Base-by-base conservation (phyloP, 2,797 vertebrate genomes). In the Diceros bicornis region DNA sequence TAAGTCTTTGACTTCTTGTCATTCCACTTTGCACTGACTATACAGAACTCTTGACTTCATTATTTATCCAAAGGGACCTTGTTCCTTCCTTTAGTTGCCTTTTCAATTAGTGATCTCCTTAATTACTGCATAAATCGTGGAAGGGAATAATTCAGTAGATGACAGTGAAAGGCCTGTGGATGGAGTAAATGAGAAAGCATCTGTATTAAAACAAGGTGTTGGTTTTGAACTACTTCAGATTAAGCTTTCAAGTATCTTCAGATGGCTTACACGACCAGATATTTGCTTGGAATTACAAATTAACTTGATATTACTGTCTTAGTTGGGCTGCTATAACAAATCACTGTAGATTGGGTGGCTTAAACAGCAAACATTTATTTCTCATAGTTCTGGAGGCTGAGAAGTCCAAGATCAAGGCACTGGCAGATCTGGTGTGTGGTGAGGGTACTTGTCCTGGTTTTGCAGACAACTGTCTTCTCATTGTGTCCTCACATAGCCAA, bases 1-100 rank as follows among this genome's bases (percentile, higher is more conserved):
- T 41, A 82, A 94, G 47, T 71, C 37, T 87, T 78, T 61, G 27
- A 81, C 64, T 93, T 89, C 32, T 21, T 97, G 50, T 78, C 32
- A 61, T 75, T 90, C 32, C 16, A 68, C 41, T 93, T 72, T 78
- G 11, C 83, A 59, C 74, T 82, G 20, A 68, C 57, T 37, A 0
- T 78, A 79, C 66, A 64, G 44, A 79, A 66, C 25, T 64, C 77
- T 20, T 86, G 59, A 96, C 64, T 95, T 72, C 57, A 14, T 66
- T 88, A 17, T 83, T 85, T 78, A 61, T 41, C 52, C 25, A 10
- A 2, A 72, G 91, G 21, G 68, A 47, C 69, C 55, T 68, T 66
- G 23, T 59, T 95, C 50, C 25, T 62, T 91, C 16, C 50, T 64
- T 91, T 23, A 32, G 0, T 78, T 88, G 61, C 79, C 32, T 74